Evolutionary conservation across 2,888 invertebrate genomes (phyloP).

Genomic region (Erpobdella octoculata): DNA sequence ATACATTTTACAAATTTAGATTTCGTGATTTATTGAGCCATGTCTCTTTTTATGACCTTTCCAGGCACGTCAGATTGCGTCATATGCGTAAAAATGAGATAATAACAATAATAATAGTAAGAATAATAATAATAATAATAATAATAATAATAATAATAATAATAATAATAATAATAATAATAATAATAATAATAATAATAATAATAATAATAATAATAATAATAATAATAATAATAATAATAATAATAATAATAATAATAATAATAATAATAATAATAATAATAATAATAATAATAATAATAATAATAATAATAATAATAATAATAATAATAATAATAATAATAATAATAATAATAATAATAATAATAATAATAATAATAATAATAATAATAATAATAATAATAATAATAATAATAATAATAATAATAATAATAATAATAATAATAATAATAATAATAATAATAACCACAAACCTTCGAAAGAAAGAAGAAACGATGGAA

Average conservation of each 20-base stretch:
- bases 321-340: conserved; percentile 16
- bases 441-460: neutral
- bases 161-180: neutral
- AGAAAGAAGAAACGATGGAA: neutral
- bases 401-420: neutral
- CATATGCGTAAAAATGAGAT: too few species aligned
- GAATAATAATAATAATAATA: conserved; percentile 12
- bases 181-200: conserved; percentile 18
- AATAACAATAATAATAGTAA: conserved; percentile 5
- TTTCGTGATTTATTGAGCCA: too few species aligned
- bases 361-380: conserved; percentile 1
- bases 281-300: conserved; percentile 17
- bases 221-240: conserved; percentile 12
- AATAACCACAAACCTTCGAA: neutral
- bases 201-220: conserved; percentile 14
- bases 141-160: conserved; percentile 3
- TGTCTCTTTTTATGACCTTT: neutral
- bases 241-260: conserved; percentile 18
- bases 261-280: conserved; percentile 18
- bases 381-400: neutral
- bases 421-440: neutral
- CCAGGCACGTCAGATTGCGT: neutral
- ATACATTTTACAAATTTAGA: too few species aligned
- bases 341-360: conserved; percentile 13
- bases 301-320: conserved; percentile 15